These are phyloP conservation scores for Augochlorella aurata DNA, from an alignment of 2,888 invertebrate genomes.

Conservation along the genomic window DNA sequence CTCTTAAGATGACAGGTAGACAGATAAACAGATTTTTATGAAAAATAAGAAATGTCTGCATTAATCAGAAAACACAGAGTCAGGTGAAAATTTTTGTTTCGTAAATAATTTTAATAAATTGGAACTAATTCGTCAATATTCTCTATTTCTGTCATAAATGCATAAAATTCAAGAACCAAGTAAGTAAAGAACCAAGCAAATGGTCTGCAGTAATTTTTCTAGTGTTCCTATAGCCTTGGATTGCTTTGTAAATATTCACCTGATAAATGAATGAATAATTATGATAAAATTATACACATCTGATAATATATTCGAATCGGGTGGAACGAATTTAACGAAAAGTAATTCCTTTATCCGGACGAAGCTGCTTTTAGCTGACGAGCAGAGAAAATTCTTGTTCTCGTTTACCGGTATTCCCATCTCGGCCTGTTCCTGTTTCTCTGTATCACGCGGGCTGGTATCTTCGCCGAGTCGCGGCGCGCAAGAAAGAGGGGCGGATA, in stretches of 20 bases:
- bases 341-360: constrained; percentile 69
- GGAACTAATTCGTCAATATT: no score
- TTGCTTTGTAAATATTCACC: no score
- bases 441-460: constrained; percentile 37
- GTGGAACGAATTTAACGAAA: constrained; percentile 76
- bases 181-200: not conserved
- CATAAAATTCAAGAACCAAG: no score
- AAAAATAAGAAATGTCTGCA: no score
- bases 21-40: no score
- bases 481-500: constrained; percentile 46
- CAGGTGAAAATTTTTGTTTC: no score
- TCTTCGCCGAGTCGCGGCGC: constrained; percentile 35
- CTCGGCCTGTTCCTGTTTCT: constrained; percentile 1
- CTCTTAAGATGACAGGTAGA: no score
- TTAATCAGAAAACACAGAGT: no score
- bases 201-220: not conserved
- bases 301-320: constrained; percentile 77
- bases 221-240: not conserved
- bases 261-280: not conserved
- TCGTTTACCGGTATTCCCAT: constrained; percentile 28
- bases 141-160: no score
- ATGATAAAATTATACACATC: not conserved
- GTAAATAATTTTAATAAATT: no score
- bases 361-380: constrained; percentile 47
- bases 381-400: constrained; percentile 36